Evolutionary conservation across 1,140 invertebrate species (phyloP), one percentile per base, ranked within the genome.

Genomic region (Magallana angulata): DNA sequence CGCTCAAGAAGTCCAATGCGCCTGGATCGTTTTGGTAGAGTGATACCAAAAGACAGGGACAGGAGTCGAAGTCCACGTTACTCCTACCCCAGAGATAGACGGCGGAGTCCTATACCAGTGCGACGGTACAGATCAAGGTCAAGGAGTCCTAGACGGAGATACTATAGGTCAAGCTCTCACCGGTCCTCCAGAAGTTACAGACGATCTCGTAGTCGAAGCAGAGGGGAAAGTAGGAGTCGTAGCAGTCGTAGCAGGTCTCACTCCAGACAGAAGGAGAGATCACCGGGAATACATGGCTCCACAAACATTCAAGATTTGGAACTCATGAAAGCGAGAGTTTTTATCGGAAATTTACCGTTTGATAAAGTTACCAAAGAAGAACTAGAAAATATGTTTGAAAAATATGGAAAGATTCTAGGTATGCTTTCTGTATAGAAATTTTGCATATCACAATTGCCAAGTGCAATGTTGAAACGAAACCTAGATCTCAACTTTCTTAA

Each of bases 351-450:
- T 91, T 92, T 98, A 57, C 96, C 96, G 88, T 96, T 96, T 0
- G 96, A 97, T 88, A 95, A 95, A 9, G 95, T 96, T 57, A 96
- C 96, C 8, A 96, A 96, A 18, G 95, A 96, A 14, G 97, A 97
- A 87, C 90, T 98, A 18, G 97, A 97, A 87, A 96, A 96, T 71
- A 96, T 97, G 93, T 98, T 97, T 93, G 95, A 95, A 85, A 96
- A 96, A 71, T 97, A 97, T 94, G 97, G 97, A 11, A 96, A 95
- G 87, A 96, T 95, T 62, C 80, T 94, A 85, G 95, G 95, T 95
- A 93, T 90, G 91, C 83, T 82, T 76, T 76, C 18, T 85, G 59
- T 84, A 14, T 12, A 48, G 48, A 83, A 14, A 48, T 56, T 48
- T 48, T 48, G 36, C 36, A 64, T 64, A 64, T 16, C 2, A 64